Percentiles rank a stretch among this genome's conserved stretches.
Evolutionary conservation across 2,113 vertebrate species (phyloP).

Genomic region (Psephotus haematonotus): DNA sequence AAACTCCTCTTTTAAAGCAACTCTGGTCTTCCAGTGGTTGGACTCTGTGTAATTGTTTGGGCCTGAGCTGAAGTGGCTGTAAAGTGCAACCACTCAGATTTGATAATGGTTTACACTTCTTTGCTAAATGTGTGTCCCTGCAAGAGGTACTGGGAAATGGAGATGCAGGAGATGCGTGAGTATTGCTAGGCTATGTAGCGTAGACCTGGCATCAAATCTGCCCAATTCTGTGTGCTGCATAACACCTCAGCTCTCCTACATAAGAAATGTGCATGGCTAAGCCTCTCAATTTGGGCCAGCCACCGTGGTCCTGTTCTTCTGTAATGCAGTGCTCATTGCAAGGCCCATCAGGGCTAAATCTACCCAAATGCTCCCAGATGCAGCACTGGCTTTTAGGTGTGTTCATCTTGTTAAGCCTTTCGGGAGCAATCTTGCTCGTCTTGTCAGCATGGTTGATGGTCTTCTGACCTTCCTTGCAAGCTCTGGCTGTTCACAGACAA

Average conservation of each 20-base stretch:
- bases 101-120: neutral
- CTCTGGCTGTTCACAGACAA: neutral
- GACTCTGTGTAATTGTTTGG: slow-evolving; percentile 6
- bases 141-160: neutral
- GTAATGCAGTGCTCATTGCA: neutral
- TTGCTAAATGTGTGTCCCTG: neutral
- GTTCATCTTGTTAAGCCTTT: neutral
- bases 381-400: neutral
- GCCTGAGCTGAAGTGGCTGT: slow-evolving; percentile 31
- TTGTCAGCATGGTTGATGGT: neutral
- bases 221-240: neutral
- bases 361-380: neutral
- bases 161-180: accelerated
- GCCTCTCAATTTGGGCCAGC: neutral
- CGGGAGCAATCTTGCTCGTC: neutral
- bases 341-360: neutral
- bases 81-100: slow-evolving; percentile 30
- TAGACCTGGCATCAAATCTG: neutral
- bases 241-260: neutral
- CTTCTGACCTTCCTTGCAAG: neutral
- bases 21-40: neutral
- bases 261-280: neutral
- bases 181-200: neutral
- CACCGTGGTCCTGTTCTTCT: neutral
- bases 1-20: neutral